Base-by-base conservation (phyloP, 2,888 invertebrate species). In the Lycophotia porphyrea region DNA sequence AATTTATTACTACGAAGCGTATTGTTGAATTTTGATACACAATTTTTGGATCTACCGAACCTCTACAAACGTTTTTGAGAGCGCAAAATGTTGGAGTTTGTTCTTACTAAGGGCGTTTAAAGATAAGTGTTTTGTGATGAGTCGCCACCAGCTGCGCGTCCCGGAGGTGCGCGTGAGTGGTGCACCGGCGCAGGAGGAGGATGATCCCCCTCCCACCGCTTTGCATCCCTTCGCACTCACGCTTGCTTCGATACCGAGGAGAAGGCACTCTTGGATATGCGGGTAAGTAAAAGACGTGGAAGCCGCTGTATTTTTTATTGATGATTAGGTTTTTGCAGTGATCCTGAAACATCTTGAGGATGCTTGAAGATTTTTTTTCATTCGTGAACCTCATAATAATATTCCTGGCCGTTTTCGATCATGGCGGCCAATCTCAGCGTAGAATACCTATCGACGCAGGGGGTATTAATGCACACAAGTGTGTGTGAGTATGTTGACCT, bases 241-340 rank as follows among this genome's bases (percentile, higher is more conserved):
- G n/a, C 96, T 97, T 55, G 94, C 96, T 52, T 95, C 94, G 61
- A 96, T 97, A 90, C 97, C 97, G 36, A 95, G 97, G 75, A 96
- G 98, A 71, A 95, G 98, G 84, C 98, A 98, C 93, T 98, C 98
- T 82, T 98, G 98, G 98, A 98, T 98, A 91, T 98, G 98, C 93
- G 96, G 98, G 98, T 98, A 95, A 97, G 97, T 90, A 7, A 34
- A 36, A 67, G 11, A 71, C 18, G 8, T 63, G n/a, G 5, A 66
- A 44, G n/a, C n/a, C 58, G 24, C 5, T 58, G n/a, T 9, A 74
- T 72, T 71, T 70, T 55, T 68, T 64, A 61, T 55, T 42, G 11
- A 39, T 47, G 13, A 34, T 1, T n/a, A 70, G 42, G 11, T 65
- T 36, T 49, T 18, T 11, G 9, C 18, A 31, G 11, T 39, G 47